phyloP scores from a whole-genome alignment of 2,797 vertebrate species.

The Vipera ursinii region DNA sequence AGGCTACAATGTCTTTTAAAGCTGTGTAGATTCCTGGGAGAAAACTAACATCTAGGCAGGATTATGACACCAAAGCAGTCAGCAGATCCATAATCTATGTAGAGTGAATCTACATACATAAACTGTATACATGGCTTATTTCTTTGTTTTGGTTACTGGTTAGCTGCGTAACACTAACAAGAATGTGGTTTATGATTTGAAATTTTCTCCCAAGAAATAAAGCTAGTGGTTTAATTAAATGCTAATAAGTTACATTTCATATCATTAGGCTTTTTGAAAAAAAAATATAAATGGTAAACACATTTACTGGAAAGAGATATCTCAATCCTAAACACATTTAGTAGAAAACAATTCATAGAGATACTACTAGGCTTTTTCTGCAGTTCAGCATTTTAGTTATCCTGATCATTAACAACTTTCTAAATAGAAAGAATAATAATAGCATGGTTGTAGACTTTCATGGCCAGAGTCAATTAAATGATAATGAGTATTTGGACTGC shows the following conservation, averaged over 20 bases:
- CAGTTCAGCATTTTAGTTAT: not conserved
- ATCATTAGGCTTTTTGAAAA: not conserved
- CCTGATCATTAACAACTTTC: not conserved
- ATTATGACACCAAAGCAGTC: not conserved
- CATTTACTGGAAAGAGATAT: not conserved
- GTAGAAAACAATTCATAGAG: not conserved
- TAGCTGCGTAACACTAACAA: not conserved
- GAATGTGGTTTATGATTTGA: not conserved
- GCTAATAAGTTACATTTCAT: not conserved
- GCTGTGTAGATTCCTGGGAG: not conserved
- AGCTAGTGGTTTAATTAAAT: not conserved
- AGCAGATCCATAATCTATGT: not conserved
- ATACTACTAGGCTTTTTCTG: not conserved
- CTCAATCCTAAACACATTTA: not conserved
- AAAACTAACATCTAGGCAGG: not conserved
- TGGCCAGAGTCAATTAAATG: not conserved
- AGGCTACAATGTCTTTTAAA: not conserved
- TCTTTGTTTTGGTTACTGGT: not conserved
- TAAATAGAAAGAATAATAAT: not conserved
- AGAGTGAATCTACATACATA: not conserved
- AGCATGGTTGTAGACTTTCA: not conserved
- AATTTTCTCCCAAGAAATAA: not conserved
- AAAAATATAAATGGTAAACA: not conserved
- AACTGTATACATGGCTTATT: not conserved
- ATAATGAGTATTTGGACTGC: not conserved